Base-by-base conservation (phyloP, 30 jellyfish, hydroid and myxozoan species). In the Clytia hemisphaerica region DNA sequence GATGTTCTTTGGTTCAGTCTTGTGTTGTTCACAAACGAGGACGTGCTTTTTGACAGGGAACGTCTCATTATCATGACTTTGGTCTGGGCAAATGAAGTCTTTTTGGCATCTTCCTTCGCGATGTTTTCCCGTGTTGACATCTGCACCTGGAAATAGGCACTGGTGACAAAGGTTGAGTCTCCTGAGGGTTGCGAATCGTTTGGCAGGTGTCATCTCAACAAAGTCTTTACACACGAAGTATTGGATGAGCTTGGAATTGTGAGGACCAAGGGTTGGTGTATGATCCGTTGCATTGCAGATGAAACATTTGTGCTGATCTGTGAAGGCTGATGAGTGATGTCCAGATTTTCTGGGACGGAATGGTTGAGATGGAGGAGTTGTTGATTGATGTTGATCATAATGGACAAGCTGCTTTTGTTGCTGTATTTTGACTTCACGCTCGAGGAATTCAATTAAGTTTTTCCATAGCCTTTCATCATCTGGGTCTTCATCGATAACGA, bases 201-300 rank as follows among this genome's bases (percentile, higher is more conserved):
- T 49, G 63, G 63, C 63, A n/a, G 63, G 63, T n/a, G 19, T 49
- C 25, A 49, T n/a, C 25, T 49, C 63, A 49, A 33, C 63, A 49
- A 49, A 49, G 32, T 6, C 25, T 49, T 49, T 16, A 33, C 63
- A 49, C 25, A 33, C 25, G 25, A n/a, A 49, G 25, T 49, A 49
- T 33, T 49, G 63, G 25, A 49, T 49, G 25, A 49, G 19, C 63
- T 49, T 49, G 25, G 32, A n/a, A 28, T 33, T 33, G 19, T 33
- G 32, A 49, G 63, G 63, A 33, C 63, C 63, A n/a, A 33, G 5
- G 18, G 63, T 49, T n/a, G 63, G 25, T n/a, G 25, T 33, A 49
- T 49, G 63, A 49, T 49, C 63, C 25, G 19, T 33, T n/a, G 63
- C 63, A 49, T 49, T 33, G 25, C 63, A 49, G 19, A 6, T 49